Evolutionary conservation across 2,888 invertebrate species (phyloP).

Genomic region (Mesorhabditis belari): DNA sequence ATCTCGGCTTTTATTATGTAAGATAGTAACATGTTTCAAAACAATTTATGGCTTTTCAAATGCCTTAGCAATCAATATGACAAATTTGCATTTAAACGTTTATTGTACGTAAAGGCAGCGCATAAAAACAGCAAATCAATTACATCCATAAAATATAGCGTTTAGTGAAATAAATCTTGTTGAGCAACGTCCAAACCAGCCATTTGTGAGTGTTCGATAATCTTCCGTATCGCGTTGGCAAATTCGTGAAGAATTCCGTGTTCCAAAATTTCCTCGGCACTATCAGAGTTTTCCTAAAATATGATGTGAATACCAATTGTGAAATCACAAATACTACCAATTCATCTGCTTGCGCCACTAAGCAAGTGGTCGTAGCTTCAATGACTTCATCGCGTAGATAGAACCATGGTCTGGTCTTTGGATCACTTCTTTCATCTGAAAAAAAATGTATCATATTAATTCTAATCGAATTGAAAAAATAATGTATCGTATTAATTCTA

Average conservation of each 20-base stretch:
- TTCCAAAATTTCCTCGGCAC: slow-evolving; percentile 57
- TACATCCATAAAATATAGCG: too few species aligned
- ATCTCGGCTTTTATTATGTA: too few species aligned
- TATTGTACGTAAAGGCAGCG: too few species aligned
- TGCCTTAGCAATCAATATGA: too few species aligned
- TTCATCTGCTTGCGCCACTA: slow-evolving; percentile 85
- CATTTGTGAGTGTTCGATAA: slow-evolving; percentile 64
- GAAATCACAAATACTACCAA: slow-evolving; percentile 58
- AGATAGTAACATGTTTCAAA: too few species aligned
- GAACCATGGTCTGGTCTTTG: slow-evolving; percentile 71
- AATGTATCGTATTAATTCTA: too few species aligned
- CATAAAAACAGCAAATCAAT: too few species aligned
- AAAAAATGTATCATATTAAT: too few species aligned
- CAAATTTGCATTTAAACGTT: too few species aligned
- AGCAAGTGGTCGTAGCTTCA: slow-evolving; percentile 88
- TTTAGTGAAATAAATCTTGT: background rate
- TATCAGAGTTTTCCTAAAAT: background rate
- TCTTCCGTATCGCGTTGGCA: slow-evolving; percentile 84
- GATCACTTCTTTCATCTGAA: background rate
- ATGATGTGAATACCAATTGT: background rate
- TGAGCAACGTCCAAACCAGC: background rate
- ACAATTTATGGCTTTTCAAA: too few species aligned
- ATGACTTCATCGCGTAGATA: slow-evolving; percentile 89
- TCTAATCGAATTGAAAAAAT: too few species aligned
- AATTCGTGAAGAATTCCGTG: slow-evolving; percentile 83